Evolutionary conservation across 23 tunicate genomes (phyloP).

Genomic region (Halocynthia aurantium): DNA sequence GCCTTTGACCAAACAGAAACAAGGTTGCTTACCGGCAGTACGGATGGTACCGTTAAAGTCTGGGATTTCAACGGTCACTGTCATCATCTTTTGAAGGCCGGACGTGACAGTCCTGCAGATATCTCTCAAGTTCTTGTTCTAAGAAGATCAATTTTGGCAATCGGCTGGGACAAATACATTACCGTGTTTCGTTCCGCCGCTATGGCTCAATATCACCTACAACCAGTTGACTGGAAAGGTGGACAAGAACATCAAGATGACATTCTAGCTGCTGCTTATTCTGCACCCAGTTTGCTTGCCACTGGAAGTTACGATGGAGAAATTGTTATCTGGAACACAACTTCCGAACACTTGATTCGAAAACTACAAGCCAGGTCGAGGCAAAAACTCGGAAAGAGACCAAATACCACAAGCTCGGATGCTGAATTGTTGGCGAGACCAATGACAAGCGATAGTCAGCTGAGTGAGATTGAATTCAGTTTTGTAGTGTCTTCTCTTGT

Average conservation of each 20-base stretch:
- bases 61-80: conserved; percentile 99
- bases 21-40: conserved; percentile 76
- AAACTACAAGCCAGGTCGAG: conserved; percentile 73
- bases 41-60: conserved; percentile 87
- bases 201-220: conserved; percentile 63
- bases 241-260: conserved; percentile 92
- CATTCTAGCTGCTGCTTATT: conserved; percentile 66
- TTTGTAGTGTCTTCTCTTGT: conserved; percentile 73
- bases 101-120: conserved; percentile 62
- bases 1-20: conserved; percentile 64
- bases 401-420: conserved; percentile 35
- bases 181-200: conserved; percentile 66
- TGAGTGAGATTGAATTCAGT: conserved; percentile 87
- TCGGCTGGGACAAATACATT: conserved; percentile 84
- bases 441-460: conserved; percentile 80
- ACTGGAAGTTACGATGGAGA: conserved; percentile 98
- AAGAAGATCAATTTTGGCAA: conserved; percentile 62
- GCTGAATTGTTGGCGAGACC: conserved; percentile 29
- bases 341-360: conserved; percentile 46
- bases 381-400: conserved; percentile 44
- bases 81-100: conserved; percentile 70
- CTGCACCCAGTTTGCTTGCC: conserved; percentile 62
- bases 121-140: conserved; percentile 86
- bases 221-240: conserved; percentile 90
- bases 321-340: conserved; percentile 81